Percentiles rank a stretch among this genome's conserved stretches.
Conservation (phyloP, 23 tunicate species). For the Aplidium turbinatum region DNA sequence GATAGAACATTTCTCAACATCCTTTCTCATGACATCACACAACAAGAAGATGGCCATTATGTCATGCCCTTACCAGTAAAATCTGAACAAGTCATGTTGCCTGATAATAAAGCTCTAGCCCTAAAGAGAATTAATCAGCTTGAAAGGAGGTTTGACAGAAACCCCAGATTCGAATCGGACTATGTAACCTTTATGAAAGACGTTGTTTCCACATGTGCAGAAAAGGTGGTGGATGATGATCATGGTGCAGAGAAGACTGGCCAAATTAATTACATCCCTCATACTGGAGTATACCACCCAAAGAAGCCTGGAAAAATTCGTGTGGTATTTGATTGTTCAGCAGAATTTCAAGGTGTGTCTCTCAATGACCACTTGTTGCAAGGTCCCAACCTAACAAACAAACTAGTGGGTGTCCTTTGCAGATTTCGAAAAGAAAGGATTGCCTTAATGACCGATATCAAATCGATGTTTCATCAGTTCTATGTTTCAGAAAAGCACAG, state of each 20-base stretch:
- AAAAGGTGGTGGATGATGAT: background rate
- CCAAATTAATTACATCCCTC: constrained; percentile 11
- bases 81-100: background rate
- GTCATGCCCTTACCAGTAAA: constrained; percentile 3
- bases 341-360: constrained; percentile 4
- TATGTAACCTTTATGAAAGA: constrained; percentile 20
- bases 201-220: constrained; percentile 2
- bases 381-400: constrained; percentile 8
- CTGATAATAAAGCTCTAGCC: constrained; percentile 8
- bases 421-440: constrained; percentile 3
- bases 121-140: constrained; percentile 2
- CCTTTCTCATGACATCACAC: background rate
- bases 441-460: too few relatives aligned
- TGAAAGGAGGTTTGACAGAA: background rate
- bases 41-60: background rate
- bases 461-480: background rate
- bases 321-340: too few relatives aligned
- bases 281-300: constrained; percentile 19
- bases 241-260: background rate
- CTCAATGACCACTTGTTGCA: background rate
- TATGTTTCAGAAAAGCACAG: background rate
- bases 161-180: constrained; percentile 3
- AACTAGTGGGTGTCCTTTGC: constrained; percentile 5
- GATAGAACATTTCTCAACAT: constrained; percentile 4
- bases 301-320: constrained; percentile 5